These are phyloP conservation scores for Amazona vittata DNA, from an alignment of 2,113 vertebrate genomes.

Conservation along the genomic window DNA sequence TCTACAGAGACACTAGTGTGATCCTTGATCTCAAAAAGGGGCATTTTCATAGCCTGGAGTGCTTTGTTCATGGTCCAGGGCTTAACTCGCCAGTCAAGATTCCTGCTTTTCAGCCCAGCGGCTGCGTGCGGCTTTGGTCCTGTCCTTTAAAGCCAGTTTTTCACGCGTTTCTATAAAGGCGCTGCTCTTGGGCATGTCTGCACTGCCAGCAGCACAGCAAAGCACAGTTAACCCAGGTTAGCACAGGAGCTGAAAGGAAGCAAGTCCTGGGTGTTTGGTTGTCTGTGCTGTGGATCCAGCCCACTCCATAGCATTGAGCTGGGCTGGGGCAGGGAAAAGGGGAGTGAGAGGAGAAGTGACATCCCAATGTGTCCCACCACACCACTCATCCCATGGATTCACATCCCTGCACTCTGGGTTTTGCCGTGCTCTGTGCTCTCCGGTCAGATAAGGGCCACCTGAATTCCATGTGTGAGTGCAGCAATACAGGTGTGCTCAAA, in stretches of 20 bases:
- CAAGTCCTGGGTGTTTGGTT: background rate
- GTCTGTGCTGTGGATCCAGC: background rate
- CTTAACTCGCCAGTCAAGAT: background rate
- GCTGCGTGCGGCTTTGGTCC: background rate
- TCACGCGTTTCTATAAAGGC: background rate
- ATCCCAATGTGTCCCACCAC: background rate
- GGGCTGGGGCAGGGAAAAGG: background rate
- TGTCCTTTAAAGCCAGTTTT: background rate
- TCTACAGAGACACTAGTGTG: background rate
- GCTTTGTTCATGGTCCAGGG: background rate
- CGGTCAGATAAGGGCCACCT: background rate
- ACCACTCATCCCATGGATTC: rapidly evolving
- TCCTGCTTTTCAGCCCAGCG: background rate
- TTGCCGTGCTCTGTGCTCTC: background rate
- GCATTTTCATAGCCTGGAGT: background rate
- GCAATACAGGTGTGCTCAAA: background rate
- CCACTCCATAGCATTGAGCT: rapidly evolving
- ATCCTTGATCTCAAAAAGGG: background rate
- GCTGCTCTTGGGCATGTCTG: background rate
- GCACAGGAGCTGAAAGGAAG: background rate
- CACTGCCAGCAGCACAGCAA: background rate
- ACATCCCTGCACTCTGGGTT: rapidly evolving
- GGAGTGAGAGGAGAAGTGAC: background rate
- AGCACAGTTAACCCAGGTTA: background rate
- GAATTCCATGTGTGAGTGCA: background rate